Evolutionary conservation across 2,888 invertebrate species (phyloP).

Genomic region (Serripes groenlandicus): DNA sequence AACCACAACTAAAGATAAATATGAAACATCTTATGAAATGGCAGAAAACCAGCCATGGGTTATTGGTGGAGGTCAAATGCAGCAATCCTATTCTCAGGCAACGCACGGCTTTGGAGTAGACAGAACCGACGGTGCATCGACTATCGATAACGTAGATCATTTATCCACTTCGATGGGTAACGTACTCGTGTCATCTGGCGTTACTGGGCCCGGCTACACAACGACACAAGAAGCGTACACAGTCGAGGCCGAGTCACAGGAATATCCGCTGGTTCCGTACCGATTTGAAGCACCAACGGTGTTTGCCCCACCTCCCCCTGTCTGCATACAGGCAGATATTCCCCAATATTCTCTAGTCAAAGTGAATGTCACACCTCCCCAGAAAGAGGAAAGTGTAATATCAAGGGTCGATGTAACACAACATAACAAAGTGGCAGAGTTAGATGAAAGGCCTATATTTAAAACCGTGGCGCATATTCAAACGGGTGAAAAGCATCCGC

Average conservation of each 20-base stretch:
- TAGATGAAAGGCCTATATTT: conserved; percentile 66
- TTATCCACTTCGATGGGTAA: neutral
- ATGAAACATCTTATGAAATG: conserved; percentile 66
- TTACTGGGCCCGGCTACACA: conserved; percentile 17
- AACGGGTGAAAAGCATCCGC: conserved; percentile 62
- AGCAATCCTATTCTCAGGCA: conserved; percentile 54
- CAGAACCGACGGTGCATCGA: conserved; percentile 40
- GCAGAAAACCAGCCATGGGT: conserved; percentile 61
- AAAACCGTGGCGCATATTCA: conserved; percentile 72
- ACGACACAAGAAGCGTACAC: conserved; percentile 48
- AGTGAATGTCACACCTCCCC: conserved; percentile 64
- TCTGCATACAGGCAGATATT: conserved; percentile 42
- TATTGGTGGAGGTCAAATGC: conserved; percentile 56
- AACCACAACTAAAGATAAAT: conserved; percentile 50
- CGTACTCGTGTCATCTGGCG: conserved; percentile 3
- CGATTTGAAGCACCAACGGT: conserved; percentile 36
- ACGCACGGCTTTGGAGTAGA: conserved; percentile 51
- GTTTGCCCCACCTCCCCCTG: conserved; percentile 30
- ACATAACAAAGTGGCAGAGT: conserved; percentile 33
- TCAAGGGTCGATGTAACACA: conserved; percentile 28
- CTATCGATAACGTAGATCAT: conserved; percentile 19
- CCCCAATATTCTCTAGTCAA: conserved; percentile 67
- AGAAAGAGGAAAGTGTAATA: conserved; percentile 34
- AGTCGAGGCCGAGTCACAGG: conserved; percentile 59
- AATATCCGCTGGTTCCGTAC: conserved; percentile 41